Base-by-base conservation (phyloP, 1,140 invertebrate genomes). In the Drosophila baimaii region DNA sequence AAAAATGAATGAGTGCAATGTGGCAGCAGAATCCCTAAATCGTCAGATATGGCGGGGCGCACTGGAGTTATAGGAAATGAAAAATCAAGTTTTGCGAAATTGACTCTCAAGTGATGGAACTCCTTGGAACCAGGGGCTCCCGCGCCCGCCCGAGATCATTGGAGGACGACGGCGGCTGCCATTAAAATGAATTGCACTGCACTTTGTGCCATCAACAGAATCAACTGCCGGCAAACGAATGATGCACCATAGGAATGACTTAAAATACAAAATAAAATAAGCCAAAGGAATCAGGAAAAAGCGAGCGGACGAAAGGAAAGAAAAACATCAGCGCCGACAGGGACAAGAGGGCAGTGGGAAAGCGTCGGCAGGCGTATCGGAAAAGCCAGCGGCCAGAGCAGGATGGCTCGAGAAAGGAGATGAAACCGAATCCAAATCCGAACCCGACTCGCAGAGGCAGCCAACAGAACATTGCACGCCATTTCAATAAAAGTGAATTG, bases 401-500 rank as follows among this genome's bases (percentile, higher is more conserved):
- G 31, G 68, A 70, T 27, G 66, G 65, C 63, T 59, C 52, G 64
- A 58, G 62, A 66, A 25, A 47, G 51, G 47, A 62, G 70, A 74
- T 51, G 78, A 77, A 61, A 71, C 71, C 70, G 78, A 62, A 65
- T 76, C 81, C 77, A 43, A 78, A 59, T 75, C 72, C 74, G 74
- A 81, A 57, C 61, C 44, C 62, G 57, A 78, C 55, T 52, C 37
- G 63, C 59, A 54, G 58, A 54, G 54, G 57, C 62, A 86, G 69
- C 66, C 70, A 85, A 75, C 78, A 81, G 76, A 86, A 79, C 82
- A 86, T 88, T 86, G 82, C 79, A 86, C 81, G 89, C 89, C 83
- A 90, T 91, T 90, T 91, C 89, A 91, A 91, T 91, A 91, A 91
- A 91, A 91, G 83, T 91, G 89, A 91, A 91, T 91, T 91, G 81